These are phyloP conservation scores for Pseudomyrmex sp. DNA, from an alignment of 1,140 invertebrate species.

Conservation along the genomic window DNA sequence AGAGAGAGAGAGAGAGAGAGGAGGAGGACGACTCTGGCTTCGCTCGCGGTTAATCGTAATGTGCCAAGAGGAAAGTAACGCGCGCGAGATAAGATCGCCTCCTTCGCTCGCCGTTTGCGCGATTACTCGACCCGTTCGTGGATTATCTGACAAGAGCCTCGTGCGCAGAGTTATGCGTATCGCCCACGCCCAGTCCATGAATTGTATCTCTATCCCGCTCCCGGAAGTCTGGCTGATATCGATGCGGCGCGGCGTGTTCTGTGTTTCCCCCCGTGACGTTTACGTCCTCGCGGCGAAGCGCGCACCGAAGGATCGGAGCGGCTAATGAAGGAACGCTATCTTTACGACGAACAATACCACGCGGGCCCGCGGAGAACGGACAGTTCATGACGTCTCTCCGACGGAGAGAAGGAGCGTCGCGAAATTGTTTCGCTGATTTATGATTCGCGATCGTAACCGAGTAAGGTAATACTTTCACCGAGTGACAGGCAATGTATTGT, in stretches of 20 bases:
- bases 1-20: too few relatives aligned
- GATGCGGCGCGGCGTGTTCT: slow-evolving; percentile 49
- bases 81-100: slow-evolving; percentile 59
- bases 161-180: slow-evolving; percentile 59
- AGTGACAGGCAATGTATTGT: neutral
- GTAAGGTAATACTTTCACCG: neutral
- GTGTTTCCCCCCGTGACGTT: slow-evolving; percentile 27
- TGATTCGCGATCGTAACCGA: too few relatives aligned
- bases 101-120: slow-evolving; percentile 47
- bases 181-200: slow-evolving; percentile 64
- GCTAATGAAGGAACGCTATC: slow-evolving; percentile 48
- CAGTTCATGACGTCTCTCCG: slow-evolving; percentile 6
- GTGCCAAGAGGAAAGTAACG: slow-evolving; percentile 52
- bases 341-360: slow-evolving; percentile 30
- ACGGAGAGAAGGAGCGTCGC: neutral
- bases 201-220: slow-evolving; percentile 67
- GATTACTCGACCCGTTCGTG: slow-evolving; percentile 55
- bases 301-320: neutral
- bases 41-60: slow-evolving; percentile 59
- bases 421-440: slow-evolving; percentile 29
- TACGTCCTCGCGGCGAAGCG: slow-evolving; percentile 27
- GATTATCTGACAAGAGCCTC: slow-evolving; percentile 63
- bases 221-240: slow-evolving; percentile 66
- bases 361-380: neutral
- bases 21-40: neutral